These are phyloP conservation scores for Strigops habroptila DNA, from an alignment of 2,113 vertebrate genomes.

Conservation along the genomic window DNA sequence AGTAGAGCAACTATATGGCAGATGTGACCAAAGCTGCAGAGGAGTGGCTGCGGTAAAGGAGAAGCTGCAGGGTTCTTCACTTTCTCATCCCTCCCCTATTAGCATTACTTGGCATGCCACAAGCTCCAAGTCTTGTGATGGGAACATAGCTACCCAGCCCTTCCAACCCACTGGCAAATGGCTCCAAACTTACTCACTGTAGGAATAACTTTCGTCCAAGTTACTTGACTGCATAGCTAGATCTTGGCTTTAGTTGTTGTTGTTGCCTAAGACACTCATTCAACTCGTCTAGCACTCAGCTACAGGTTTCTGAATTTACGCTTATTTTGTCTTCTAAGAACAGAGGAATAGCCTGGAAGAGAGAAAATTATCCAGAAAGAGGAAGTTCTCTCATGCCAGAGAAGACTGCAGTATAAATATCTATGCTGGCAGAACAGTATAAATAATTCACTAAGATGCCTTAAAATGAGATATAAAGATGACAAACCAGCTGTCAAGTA, in stretches of 20 bases:
- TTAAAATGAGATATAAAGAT: background rate
- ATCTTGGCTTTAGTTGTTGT: background rate
- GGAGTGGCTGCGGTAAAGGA: background rate
- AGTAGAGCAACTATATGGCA: background rate
- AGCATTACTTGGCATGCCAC: background rate
- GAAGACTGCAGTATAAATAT: background rate
- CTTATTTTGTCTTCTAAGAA: background rate
- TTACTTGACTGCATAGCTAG: background rate
- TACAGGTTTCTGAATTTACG: background rate
- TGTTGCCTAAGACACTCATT: background rate
- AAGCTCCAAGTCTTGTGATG: background rate
- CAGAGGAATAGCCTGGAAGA: background rate
- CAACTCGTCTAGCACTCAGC: background rate
- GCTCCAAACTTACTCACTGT: background rate
- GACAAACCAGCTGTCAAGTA: background rate
- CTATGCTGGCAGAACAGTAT: background rate
- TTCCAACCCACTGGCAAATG: background rate
- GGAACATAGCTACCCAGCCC: background rate
- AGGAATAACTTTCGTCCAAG: background rate
- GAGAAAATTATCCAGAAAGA: background rate
- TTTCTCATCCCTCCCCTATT: background rate
- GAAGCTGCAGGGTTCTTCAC: background rate
- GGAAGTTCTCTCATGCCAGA: background rate
- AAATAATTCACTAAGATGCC: slow-evolving; percentile 13
- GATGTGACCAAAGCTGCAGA: background rate